Percentiles rank a stretch among this genome's conserved stretches.
phyloP scores from a whole-genome alignment of 2,113 vertebrate genomes.

The Aplodontia rufa region DNA sequence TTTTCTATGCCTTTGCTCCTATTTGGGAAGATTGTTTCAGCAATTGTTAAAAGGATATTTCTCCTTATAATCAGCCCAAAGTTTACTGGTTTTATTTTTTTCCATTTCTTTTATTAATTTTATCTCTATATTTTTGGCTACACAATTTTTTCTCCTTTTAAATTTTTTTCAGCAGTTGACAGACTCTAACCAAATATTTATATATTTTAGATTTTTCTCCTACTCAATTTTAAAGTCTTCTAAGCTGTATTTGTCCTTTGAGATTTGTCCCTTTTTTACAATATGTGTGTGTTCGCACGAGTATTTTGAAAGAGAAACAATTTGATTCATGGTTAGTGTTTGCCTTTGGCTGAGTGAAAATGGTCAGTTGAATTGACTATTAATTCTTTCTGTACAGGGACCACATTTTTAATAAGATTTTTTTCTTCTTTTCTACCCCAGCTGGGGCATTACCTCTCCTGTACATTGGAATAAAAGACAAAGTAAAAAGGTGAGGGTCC shows the following conservation, averaged over 20 bases:
- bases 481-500: constrained; percentile 29
- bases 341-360: constrained; percentile 15
- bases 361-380: neutral
- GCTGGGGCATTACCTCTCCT: neutral
- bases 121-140: neutral
- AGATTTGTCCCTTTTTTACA: neutral
- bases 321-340: constrained; percentile 25
- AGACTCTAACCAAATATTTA: constrained; percentile 42
- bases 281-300: neutral
- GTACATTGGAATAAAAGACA: neutral
- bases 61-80: neutral
- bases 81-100: neutral
- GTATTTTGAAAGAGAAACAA: constrained; percentile 37
- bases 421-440: neutral
- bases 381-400: constrained; percentile 32
- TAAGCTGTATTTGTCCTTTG: constrained; percentile 32
- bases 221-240: constrained; percentile 21
- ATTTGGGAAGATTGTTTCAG: constrained; percentile 23
- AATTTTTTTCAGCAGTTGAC: neutral
- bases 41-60: constrained; percentile 26
- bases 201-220: neutral
- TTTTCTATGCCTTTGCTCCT: constrained; percentile 34
- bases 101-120: constrained; percentile 19
- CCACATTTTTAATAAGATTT: neutral
- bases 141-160: neutral